A percentile compares a stretch with the other conserved stretches of the same genome.
Evolutionary conservation across 2,797 vertebrate genomes (phyloP).

Genomic region (Podargus strigoides): DNA sequence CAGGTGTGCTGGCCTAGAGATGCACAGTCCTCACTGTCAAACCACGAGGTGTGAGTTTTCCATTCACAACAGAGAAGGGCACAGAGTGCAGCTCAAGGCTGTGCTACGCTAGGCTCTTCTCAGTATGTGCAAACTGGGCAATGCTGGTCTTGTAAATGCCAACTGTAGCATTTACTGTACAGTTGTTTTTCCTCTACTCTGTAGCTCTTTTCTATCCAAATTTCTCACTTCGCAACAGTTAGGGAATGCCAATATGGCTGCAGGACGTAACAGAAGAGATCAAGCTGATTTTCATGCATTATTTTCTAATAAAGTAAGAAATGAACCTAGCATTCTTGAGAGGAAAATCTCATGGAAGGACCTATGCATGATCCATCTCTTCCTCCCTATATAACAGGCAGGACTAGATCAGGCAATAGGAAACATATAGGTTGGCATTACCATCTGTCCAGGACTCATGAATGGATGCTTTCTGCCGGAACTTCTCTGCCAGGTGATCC

Average conservation of each 20-base stretch:
- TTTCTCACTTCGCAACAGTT: background rate
- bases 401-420: background rate
- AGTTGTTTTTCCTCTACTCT: background rate
- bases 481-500: slow-evolving; percentile 97
- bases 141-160: background rate
- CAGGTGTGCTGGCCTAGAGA: background rate
- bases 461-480: slow-evolving; percentile 96
- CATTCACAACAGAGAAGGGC: background rate
- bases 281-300: background rate
- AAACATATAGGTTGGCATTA: slow-evolving; percentile 28
- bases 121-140: background rate
- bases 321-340: background rate
- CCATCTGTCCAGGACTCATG: slow-evolving; percentile 95
- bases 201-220: background rate
- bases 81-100: background rate
- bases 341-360: background rate
- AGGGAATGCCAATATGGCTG: background rate
- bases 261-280: background rate
- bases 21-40: background rate
- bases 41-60: background rate
- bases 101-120: background rate
- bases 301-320: background rate
- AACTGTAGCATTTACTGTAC: background rate
- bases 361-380: background rate
- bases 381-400: background rate